Conservation (phyloP, 1,140 invertebrate species). For the Diploscapter pachys region DNA sequence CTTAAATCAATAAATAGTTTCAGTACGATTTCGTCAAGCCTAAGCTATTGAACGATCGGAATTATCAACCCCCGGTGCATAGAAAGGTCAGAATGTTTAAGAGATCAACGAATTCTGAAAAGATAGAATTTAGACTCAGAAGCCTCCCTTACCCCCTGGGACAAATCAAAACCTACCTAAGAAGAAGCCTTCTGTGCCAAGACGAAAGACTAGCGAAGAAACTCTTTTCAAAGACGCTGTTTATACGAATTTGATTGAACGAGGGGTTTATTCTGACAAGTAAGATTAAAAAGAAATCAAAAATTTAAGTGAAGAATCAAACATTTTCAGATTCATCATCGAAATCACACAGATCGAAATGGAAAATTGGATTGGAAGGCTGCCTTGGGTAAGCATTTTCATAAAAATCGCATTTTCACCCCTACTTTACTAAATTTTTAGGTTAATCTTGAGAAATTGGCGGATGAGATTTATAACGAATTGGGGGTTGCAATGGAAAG, state of each 20-base stretch:
- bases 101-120: background rate
- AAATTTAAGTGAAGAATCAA: too few species aligned
- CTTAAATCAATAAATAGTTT: too few species aligned
- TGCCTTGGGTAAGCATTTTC: too few species aligned
- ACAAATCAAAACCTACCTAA: background rate
- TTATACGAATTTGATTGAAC: conserved; percentile 3
- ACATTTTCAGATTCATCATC: too few species aligned
- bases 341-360: too few species aligned
- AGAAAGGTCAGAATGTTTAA: conserved; percentile 5
- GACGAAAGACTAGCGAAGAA: background rate
- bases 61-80: conserved; percentile 22
- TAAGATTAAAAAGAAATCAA: too few species aligned
- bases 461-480: too few species aligned
- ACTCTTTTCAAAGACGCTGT: conserved; percentile 1
- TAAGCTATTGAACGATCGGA: conserved; percentile 11
- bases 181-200: background rate
- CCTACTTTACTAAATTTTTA: too few species aligned
- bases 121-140: background rate
- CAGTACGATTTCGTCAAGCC: conserved; percentile 9
- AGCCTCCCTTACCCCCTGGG: background rate
- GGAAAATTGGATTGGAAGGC: too few species aligned
- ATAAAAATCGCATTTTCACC: too few species aligned
- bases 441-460: too few species aligned
- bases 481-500: too few species aligned
- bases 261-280: background rate